Conservation (phyloP, 2,113 vertebrate species). For the Agapornis roseicollis region DNA sequence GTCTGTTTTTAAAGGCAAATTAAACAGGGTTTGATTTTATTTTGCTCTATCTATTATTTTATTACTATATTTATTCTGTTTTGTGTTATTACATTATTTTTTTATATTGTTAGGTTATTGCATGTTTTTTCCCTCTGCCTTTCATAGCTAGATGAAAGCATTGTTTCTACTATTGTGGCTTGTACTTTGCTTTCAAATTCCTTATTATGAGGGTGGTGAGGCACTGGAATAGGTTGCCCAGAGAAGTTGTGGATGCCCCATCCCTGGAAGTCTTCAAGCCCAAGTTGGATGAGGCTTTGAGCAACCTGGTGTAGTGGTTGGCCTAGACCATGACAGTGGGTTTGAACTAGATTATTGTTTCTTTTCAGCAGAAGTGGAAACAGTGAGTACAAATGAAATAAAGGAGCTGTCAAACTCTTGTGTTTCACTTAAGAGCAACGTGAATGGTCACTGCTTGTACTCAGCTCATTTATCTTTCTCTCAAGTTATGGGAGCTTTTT, state of each 20-base stretch:
- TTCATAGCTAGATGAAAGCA: not conserved
- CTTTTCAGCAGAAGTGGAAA: not conserved
- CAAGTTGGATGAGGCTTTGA: not conserved
- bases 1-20: not conserved
- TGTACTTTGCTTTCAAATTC: not conserved
- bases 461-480: not conserved
- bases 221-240: not conserved
- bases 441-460: not conserved
- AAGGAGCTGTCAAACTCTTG: not conserved
- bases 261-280: not conserved
- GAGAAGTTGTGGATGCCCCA: not conserved
- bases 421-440: not conserved
- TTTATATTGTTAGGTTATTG: not conserved
- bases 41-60: not conserved
- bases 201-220: not conserved
- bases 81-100: not conserved
- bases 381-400: not conserved
- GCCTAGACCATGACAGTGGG: not conserved
- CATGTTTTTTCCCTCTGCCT: not conserved
- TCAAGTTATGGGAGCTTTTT: not conserved
- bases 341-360: not conserved
- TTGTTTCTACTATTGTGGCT: not conserved
- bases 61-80: not conserved
- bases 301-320: not conserved
- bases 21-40: not conserved